Evolutionary conservation across 2,113 vertebrate species (phyloP).

Genomic region (Sialia sialis): DNA sequence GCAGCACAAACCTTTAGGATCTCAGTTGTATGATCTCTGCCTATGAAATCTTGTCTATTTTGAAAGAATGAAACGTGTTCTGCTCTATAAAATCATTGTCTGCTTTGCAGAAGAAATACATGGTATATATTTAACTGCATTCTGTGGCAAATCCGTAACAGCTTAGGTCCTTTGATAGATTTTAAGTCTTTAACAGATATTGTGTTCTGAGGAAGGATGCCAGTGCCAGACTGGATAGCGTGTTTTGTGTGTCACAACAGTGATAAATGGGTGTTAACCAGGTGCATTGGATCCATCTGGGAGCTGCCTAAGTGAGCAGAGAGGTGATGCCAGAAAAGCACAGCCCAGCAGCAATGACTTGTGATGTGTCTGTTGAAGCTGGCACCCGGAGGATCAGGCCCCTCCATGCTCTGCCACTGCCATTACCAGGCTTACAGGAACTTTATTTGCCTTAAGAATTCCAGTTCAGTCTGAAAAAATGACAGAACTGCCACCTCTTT

Average conservation of each 20-base stretch:
- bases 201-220: background rate
- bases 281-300: background rate
- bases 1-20: background rate
- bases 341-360: background rate
- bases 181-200: background rate
- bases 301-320: background rate
- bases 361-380: background rate
- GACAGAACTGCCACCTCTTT: background rate
- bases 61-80: background rate
- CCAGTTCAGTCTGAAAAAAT: background rate
- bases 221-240: background rate
- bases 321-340: background rate
- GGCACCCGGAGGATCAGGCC: fast-evolving
- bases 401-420: background rate
- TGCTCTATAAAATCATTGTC: background rate
- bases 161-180: background rate
- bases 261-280: background rate
- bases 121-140: background rate
- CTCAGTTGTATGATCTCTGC: background rate
- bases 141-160: background rate
- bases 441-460: background rate
- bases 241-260: background rate
- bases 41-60: background rate
- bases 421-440: background rate
- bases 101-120: background rate